Base-by-base conservation (phyloP, 2,888 invertebrate genomes). In the Drosophila hamatofila region DNA sequence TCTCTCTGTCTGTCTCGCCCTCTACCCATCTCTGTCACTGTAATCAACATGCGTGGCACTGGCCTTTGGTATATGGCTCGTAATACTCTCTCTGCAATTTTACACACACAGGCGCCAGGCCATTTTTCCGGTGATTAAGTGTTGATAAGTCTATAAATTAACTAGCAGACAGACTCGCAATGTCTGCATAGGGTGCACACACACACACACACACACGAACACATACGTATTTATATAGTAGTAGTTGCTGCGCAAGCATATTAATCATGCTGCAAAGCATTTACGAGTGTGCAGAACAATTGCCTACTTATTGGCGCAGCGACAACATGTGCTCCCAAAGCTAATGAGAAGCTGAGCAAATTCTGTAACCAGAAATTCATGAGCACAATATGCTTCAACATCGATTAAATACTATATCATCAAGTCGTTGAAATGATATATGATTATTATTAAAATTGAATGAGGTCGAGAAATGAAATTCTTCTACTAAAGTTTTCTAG, bases 51-150 rank as follows among this genome's bases (percentile, higher is more conserved):
- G 85, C 85, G 83, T 82, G 70, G 83, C 85, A 82, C 72, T 80
- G 60, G 59, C 64, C 61, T 46, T 39, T 51, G 63, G 44, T 48
- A 48, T 16, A 18, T 48, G 25, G n/a, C 46, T 39, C 52, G 51
- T 72, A 77, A 64, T 69, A 71, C 75, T 61, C 64, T 68, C 59
- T 66, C 59, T 84, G 72, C 87, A 84, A 72, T 79, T 83, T 79
- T 71, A 84, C 75, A 74, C 75, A 74, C 78, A 74, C 70, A 71
- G 44, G 49, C 66, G 70, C 75, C 59, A 75, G 75, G 73, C 81
- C 81, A 84, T 90, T 88, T 90, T 85, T 83, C 81, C 83, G 89
- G 84, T 90, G 90, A 88, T 90, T 89, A 88, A 90, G 88, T 90
- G 88, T 81, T 81, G 83, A 87, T 90, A 88, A 82, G 81, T 83